Evolutionary conservation across 1,140 invertebrate species (phyloP).

Genomic region (Gonioctena quinquepunctata): DNA sequence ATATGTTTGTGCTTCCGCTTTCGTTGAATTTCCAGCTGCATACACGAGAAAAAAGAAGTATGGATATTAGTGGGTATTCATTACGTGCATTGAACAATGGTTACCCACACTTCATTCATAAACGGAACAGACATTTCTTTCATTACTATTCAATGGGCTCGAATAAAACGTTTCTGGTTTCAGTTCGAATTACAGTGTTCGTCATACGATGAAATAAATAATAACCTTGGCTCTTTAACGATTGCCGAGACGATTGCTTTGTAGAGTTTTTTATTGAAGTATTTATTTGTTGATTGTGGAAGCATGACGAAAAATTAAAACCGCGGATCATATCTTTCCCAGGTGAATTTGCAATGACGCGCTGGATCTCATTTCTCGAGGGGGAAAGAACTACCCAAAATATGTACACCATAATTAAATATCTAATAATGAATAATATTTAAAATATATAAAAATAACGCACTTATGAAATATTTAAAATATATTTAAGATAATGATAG

Average conservation of each 20-base stretch:
- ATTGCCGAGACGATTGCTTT: neutral
- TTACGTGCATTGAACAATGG: neutral
- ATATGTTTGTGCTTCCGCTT: no score
- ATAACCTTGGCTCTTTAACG: neutral
- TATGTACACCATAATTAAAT: no score
- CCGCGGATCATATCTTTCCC: no score
- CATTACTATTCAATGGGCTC: neutral
- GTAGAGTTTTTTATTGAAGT: neutral
- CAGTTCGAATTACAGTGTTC: neutral
- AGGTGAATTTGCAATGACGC: no score
- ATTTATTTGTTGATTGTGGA: neutral
- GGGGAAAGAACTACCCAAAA: no score
- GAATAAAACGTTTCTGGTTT: neutral
- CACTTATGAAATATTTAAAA: no score
- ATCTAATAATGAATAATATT: no score
- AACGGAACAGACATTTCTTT: neutral
- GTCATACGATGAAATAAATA: neutral
- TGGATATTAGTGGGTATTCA: neutral
- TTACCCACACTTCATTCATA: neutral
- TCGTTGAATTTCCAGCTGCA: neutral
- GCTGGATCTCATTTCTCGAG: no score
- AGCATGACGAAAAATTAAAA: neutral
- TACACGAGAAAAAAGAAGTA: neutral
- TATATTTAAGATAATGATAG: no score
- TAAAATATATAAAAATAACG: no score